Evolutionary conservation across 2,888 invertebrate genomes (phyloP), one percentile per base, ranked within the genome.

Genomic region (Crossocerus cetratus): DNA sequence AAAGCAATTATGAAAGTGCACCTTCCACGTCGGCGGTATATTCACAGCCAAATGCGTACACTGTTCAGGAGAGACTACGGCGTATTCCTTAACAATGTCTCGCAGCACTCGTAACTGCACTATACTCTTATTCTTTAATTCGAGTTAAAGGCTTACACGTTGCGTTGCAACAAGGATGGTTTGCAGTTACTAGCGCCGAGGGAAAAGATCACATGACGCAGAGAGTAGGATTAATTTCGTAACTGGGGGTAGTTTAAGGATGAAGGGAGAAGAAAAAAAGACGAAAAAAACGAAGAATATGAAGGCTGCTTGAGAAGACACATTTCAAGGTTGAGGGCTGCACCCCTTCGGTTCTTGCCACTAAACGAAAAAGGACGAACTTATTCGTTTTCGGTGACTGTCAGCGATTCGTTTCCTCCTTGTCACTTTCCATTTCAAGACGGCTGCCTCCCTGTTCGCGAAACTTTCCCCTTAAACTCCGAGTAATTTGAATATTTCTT

Each of bases 291-390:
- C 22, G 16, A 14, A 58, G 14, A 23, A 13, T n/a, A 42, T 14
- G 45, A n/a, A 20, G 18, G 20, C 59, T 45, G 18, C 2, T 14
- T 22, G 55, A 43, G 16, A 11, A 21, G 49, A 32, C 3, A 62
- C 80, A 80, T 80, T 79, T 80, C 79, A 77, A 65, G 68, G 68
- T 65, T 45, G 55, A 66, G 65, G 68, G 57, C 63, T 66, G 55
- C 73, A 58, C 45, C 59, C 63, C 56, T 56, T 70, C 42, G 66
- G 70, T 65, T 54, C 43, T 57, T 21, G 49, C 2, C 16, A 32
- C 18, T 18, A 20, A 2, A 62, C 64, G 68, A 59, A 72, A 61
- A 54, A 45, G 14, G 2, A 20, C 21, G 56, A 16, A 45, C 49
- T 22, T 65, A 59, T 64, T 70, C 22, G 56, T 56, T 49, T 8